These are phyloP conservation scores for Ameiurus melas DNA, from an alignment of 2,113 vertebrate genomes.

Conservation along the genomic window DNA sequence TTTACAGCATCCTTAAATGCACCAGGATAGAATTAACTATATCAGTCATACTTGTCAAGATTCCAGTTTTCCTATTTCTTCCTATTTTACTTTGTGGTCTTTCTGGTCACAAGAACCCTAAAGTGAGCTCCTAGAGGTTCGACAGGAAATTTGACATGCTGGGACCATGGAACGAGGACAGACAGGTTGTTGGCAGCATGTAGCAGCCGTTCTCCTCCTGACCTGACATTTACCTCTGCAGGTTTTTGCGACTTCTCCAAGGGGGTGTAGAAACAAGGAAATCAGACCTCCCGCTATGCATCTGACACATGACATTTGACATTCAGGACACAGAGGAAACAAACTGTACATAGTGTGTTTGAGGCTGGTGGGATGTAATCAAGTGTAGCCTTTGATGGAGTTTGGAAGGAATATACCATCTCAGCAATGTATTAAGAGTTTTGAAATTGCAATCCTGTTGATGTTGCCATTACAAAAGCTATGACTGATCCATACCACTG, in stretches of 20 bases:
- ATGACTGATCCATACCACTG: constrained; percentile 36
- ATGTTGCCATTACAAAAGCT: not conserved
- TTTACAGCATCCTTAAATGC: constrained; percentile 68
- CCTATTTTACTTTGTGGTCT: constrained; percentile 57
- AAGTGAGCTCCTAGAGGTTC: constrained; percentile 64
- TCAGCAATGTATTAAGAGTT: not conserved
- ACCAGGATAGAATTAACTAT: constrained; percentile 67
- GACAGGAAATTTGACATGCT: constrained; percentile 66
- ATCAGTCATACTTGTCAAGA: constrained; percentile 72
- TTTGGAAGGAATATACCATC: not conserved
- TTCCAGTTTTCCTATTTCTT: constrained; percentile 68
- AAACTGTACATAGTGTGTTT: not conserved
- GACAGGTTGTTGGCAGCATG: constrained; percentile 62
- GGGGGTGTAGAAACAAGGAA: constrained; percentile 39
- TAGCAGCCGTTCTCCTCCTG: constrained; percentile 62
- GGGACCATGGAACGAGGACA: constrained; percentile 62
- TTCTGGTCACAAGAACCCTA: constrained; percentile 59
- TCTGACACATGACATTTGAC: constrained; percentile 44
- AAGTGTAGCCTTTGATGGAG: constrained; percentile 2
- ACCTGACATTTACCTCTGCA: constrained; percentile 63
- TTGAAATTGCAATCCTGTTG: not conserved
- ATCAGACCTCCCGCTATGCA: constrained; percentile 47
- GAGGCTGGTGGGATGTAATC: constrained; percentile 2
- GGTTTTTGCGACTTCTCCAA: constrained; percentile 43
- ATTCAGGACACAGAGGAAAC: constrained; percentile 39